Conservation (phyloP, 2,888 invertebrate species). For the Nematopogon swammerdamellus region DNA sequence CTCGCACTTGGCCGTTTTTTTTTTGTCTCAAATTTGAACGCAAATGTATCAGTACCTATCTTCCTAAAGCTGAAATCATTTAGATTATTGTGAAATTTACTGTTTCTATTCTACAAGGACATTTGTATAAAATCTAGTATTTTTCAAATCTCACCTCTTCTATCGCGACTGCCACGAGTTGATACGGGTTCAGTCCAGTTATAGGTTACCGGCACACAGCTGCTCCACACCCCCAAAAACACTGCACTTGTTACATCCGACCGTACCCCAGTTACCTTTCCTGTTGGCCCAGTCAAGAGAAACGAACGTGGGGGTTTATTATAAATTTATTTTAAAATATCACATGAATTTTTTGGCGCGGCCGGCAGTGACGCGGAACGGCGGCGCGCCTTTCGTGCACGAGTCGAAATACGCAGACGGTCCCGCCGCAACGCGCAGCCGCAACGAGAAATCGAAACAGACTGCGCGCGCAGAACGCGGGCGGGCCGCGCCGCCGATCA, state of each 20-base stretch:
- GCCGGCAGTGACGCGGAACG: constrained; percentile 4
- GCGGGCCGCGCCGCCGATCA: not conserved
- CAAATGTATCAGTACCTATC: too few relatives aligned
- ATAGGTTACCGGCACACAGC: not conserved
- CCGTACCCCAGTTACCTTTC: not conserved
- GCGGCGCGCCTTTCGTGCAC: not conserved
- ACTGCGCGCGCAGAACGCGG: constrained; percentile 4
- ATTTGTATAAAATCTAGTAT: too few relatives aligned
- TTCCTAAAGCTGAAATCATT: too few relatives aligned
- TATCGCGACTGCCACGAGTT: not conserved
- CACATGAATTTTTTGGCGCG: not conserved
- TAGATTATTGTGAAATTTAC: too few relatives aligned
- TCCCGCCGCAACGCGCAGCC: constrained; percentile 7
- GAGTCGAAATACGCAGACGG: constrained; percentile 3
- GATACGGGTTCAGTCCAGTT: not conserved
- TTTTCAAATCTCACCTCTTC: not conserved
- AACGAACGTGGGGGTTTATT: not conserved
- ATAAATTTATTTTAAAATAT: not conserved
- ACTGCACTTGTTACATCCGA: not conserved
- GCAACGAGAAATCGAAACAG: constrained; percentile 10
- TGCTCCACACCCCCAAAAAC: not conserved
- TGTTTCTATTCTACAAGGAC: too few relatives aligned
- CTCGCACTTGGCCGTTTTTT: too few relatives aligned
- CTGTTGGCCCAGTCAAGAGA: not conserved
- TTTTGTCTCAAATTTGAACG: too few relatives aligned